Evolutionary conservation across 1,140 invertebrate genomes (phyloP).

Genomic region (Mercenaria mercenaria): DNA sequence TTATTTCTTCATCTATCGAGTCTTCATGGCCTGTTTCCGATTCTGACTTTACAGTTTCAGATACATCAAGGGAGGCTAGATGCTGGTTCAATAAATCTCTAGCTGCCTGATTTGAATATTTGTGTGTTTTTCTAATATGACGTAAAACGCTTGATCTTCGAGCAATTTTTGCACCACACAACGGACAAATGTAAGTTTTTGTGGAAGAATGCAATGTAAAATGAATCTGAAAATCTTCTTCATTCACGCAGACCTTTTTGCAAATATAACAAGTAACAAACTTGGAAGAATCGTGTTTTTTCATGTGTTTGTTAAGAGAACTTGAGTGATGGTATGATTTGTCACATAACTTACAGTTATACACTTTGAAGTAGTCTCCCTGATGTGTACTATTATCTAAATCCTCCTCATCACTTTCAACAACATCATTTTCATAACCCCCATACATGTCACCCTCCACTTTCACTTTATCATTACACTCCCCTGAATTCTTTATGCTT

Average conservation of each 20-base stretch:
- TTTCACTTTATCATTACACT: background rate
- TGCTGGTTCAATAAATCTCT: conserved; percentile 50
- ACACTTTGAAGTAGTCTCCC: conserved; percentile 25
- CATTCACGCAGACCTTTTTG: conserved; percentile 5
- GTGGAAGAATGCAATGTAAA: conserved; percentile 23
- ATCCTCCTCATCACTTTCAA: background rate
- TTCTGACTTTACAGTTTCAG: conserved; percentile 10
- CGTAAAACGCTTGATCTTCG: conserved; percentile 48
- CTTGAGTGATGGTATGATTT: conserved; percentile 58
- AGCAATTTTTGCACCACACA: conserved; percentile 45
- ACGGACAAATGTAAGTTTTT: conserved; percentile 27
- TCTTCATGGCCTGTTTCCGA: background rate
- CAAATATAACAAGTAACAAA: conserved; percentile 48
- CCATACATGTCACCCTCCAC: background rate
- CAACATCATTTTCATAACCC: background rate
- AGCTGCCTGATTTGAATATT: conserved; percentile 31
- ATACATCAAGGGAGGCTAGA: conserved; percentile 16
- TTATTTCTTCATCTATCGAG: background rate
- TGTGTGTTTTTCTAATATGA: conserved; percentile 52
- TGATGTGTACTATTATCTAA: background rate
- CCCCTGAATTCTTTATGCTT: background rate
- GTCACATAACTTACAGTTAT: conserved; percentile 42
- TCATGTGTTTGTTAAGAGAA: conserved; percentile 61
- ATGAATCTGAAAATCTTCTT: conserved; percentile 47
- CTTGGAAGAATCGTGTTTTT: conserved; percentile 37